Base-by-base conservation (phyloP, 53 echinoderm and acorn worm species). In the Echinometra lucunter region DNA sequence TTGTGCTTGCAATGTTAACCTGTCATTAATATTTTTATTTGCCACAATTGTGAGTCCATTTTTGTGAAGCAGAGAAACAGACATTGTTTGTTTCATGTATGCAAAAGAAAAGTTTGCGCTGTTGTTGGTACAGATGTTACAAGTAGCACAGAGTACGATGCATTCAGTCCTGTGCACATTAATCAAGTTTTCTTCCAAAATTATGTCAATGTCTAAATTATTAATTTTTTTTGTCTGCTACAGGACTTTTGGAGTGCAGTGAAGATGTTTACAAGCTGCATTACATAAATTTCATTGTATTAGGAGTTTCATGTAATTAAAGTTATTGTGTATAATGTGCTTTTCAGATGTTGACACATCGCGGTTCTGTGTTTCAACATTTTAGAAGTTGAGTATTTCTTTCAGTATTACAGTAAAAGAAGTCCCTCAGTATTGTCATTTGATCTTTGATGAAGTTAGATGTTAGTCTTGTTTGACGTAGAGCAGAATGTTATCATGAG, bases 401-500 rank as follows among this genome's bases (percentile, higher is more conserved):
- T 85, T 49, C 85, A 85, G 85, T 85, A 85, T 85, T 85, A 85
- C n/a, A 42, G 44, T 81, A 44, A 81, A 42, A 40, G n/a, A 27
- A 85, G 49, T 49, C 85, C 78, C 13, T 44, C 85, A 85, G 85
- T 85, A 85, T 85, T 85, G 85, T 49, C 49, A 42, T 21, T 82
- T 16, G 18, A 42, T 27, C 17, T 42, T 82, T 16, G 18, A 23
- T 21, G 21, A 44, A 19, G 82, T 82, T 6, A 23, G 21, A 25
- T 44, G 7, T 82, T 15, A 30, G 30, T 34, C 7, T 17, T 72
- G 10, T 23, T 18, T 63, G 63, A 4, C 63, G 21, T 63, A 6
- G 5, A 30, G 8, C 32, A 42, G 44, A 7, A 44, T 42, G 44
- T 82, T 42, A 44, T 42, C 44, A 5, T 74, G 0, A 74, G 35